A percentile compares a stretch with the other conserved stretches of the same genome.
These are phyloP conservation scores for Centropus unirufus DNA, from an alignment of 2,113 vertebrate genomes.

Conservation along the genomic window DNA sequence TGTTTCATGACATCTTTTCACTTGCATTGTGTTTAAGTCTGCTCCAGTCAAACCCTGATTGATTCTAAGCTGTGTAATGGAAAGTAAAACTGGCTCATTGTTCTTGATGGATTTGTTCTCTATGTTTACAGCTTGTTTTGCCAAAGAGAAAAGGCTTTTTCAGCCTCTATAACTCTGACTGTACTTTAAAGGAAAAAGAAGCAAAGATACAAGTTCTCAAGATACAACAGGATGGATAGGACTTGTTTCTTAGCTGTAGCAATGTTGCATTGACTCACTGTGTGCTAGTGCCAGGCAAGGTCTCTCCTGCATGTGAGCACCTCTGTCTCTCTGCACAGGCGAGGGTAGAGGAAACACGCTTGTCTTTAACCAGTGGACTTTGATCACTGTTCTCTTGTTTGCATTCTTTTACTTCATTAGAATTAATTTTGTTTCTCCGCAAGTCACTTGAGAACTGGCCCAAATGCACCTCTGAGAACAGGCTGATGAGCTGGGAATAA, in stretches of 20 bases:
- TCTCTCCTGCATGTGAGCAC: background rate
- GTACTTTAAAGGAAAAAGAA: background rate
- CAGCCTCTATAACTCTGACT: background rate
- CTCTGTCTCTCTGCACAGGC: background rate
- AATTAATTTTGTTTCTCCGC: background rate
- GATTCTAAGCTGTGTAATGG: background rate
- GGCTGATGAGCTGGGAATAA: background rate
- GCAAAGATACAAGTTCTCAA: background rate
- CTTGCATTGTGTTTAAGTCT: background rate
- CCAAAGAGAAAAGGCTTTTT: background rate
- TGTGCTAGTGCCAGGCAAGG: background rate
- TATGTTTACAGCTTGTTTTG: background rate
- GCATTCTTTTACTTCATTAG: background rate
- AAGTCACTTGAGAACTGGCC: background rate
- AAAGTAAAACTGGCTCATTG: background rate
- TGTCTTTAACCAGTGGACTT: background rate
- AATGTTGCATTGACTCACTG: background rate
- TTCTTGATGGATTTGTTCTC: background rate
- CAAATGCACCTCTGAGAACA: background rate
- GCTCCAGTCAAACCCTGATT: background rate
- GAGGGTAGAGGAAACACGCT: background rate
- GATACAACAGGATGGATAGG: background rate
- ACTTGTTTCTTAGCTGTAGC: background rate
- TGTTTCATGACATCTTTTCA: background rate
- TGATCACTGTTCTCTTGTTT: fast-evolving